These are phyloP conservation scores for human (Homo sapiens) DNA, from an alignment of 2,113 vertebrate species.

Conservation along the genomic window GRCh38 chr3:52544501-52545000, in stretches of 20 bases:
- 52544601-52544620: too few relatives aligned
- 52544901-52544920: constrained; percentile 44
- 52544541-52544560: too few relatives aligned
- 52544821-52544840: background rate
- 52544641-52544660: too few relatives aligned
- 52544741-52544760: background rate
- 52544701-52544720: too few relatives aligned
- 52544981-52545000: background rate
- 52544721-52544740: background rate
- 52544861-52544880: constrained; percentile 64
- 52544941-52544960: constrained; percentile 5
- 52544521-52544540: too few relatives aligned
- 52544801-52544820: background rate
- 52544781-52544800: background rate
- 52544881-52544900: constrained; percentile 46
- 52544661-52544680: too few relatives aligned
- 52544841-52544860: constrained; percentile 33
- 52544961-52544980: background rate
- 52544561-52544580: too few relatives aligned
- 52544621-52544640: too few relatives aligned
- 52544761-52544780: background rate
- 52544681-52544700: too few relatives aligned
- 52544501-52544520: too few relatives aligned
- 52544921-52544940: constrained; percentile 29
- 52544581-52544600: too few relatives aligned